Evolutionary conservation across 2,113 vertebrate species (phyloP), one percentile per base, ranked within the genome.

Genomic region (Tor tambroides): DNA sequence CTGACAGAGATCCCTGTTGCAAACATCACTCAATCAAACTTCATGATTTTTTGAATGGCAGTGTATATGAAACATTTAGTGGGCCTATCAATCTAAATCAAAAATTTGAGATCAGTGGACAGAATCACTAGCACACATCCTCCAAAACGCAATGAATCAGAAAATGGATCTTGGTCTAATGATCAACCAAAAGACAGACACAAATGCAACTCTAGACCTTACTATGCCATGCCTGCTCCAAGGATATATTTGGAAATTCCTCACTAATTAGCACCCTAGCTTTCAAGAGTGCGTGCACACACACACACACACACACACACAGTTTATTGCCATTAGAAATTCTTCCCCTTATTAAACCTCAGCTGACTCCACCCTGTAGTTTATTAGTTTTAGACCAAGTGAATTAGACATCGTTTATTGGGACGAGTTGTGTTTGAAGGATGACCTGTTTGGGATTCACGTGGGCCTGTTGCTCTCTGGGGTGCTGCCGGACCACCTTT

Each of bases 281-380:
- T 51, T 67, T 74, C 8, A 78, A n/a, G 28, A 43, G 35, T 3
- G 17, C 10, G 41, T 0, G 41, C 71, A 84, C 72, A 63, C 30
- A 51, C 41, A 80, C 23, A 46, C 71, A 74, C 69, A 38, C 32
- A 49, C 56, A 63, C 74, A 87, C 75, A 75, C 26, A 59, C 32
- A 82, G 86, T 89, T 87, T 89, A 72, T 85, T 89, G 79, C 74
- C 46, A 84, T 23, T 78, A 38, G 76, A 86, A 80, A 86, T 85
- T 85, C 75, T 84, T 89, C 86, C 43, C 71, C 30, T 87, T 90
- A 88, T 90, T 88, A 88, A 90, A 90, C 82, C 46, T 51, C 76
- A 41, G 49, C 82, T 84, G 38, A 82, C 85, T 84, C 76, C 87
- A 79, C 80, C 82, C 78, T 80, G 35, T 63, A 82, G 87, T 87